Conservation (phyloP, 2,888 invertebrate species). For the Fragum fragum region DNA sequence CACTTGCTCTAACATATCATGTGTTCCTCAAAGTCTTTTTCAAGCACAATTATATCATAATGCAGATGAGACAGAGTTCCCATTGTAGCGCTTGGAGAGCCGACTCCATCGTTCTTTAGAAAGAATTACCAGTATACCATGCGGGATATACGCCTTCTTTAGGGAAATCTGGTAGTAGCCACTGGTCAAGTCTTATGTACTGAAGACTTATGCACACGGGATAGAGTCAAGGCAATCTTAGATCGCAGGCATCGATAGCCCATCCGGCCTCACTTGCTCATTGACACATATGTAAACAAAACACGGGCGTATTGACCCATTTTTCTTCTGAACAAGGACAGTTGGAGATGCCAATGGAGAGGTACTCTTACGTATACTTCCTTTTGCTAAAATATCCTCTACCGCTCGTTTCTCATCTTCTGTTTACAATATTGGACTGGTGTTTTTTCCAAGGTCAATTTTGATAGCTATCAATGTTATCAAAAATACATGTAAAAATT, state of each 20-base stretch:
- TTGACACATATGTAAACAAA: conserved; percentile 29
- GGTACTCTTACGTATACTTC: conserved; percentile 25
- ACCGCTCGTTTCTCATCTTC: conserved; percentile 31
- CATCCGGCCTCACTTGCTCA: conserved; percentile 14
- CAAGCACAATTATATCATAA: conserved; percentile 42
- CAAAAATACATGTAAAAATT: no score
- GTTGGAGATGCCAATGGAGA: conserved; percentile 44
- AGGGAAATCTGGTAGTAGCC: conserved; percentile 30
- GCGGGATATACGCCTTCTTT: conserved; percentile 15
- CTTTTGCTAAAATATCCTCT: conserved; percentile 31
- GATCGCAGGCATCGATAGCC: conserved; percentile 2
- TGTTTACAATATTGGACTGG: conserved; percentile 20
- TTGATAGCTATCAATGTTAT: no score
- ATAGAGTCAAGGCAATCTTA: conserved; percentile 22
- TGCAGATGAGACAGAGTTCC: conserved; percentile 22
- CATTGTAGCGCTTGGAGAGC: conserved; percentile 4
- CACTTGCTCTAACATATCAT: conserved; percentile 26
- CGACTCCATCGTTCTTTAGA: not conserved
- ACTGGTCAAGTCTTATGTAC: conserved; percentile 17
- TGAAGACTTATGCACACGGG: not conserved
- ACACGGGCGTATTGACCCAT: conserved; percentile 13
- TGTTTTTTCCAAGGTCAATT: no score
- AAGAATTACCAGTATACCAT: not conserved
- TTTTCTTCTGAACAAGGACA: conserved; percentile 31
- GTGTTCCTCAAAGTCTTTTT: conserved; percentile 24